A percentile compares a stretch with the other conserved stretches of the same genome.
phyloP scores from a whole-genome alignment of 2,888 invertebrate genomes.

The Noctua fimbriata region DNA sequence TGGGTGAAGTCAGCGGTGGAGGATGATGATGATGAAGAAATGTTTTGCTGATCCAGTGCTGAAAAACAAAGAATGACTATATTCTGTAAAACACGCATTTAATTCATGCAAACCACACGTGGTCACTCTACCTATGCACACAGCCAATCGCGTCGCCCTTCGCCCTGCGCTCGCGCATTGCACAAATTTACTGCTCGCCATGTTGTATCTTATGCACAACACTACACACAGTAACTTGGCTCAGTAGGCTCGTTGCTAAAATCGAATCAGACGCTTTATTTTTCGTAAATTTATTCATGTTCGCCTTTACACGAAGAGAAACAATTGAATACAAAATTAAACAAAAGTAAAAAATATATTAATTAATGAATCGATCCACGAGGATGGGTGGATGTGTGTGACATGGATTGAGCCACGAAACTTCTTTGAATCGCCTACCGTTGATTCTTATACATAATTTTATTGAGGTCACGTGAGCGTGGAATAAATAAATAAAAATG shows the following conservation, averaged over 20 bases:
- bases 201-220: slow-evolving; percentile 49
- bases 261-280: background rate
- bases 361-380: background rate
- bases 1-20: too few species aligned
- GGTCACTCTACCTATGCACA: slow-evolving; percentile 59
- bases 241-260: slow-evolving; percentile 20
- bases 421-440: too few species aligned
- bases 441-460: background rate
- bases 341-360: background rate
- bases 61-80: background rate
- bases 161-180: slow-evolving; percentile 68
- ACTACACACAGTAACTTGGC: background rate
- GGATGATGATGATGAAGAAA: background rate
- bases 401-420: too few species aligned
- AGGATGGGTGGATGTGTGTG: too few species aligned
- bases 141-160: slow-evolving; percentile 58
- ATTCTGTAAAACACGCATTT: background rate
- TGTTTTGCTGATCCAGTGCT: background rate
- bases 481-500: background rate
- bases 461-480: background rate
- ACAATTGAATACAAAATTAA: background rate
- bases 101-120: slow-evolving; percentile 17
- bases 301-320: background rate
- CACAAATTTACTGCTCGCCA: slow-evolving; percentile 67
- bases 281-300: background rate